phyloP scores from a whole-genome alignment of 2,113 vertebrate species.

The Neodontobutis hainanensis region DNA sequence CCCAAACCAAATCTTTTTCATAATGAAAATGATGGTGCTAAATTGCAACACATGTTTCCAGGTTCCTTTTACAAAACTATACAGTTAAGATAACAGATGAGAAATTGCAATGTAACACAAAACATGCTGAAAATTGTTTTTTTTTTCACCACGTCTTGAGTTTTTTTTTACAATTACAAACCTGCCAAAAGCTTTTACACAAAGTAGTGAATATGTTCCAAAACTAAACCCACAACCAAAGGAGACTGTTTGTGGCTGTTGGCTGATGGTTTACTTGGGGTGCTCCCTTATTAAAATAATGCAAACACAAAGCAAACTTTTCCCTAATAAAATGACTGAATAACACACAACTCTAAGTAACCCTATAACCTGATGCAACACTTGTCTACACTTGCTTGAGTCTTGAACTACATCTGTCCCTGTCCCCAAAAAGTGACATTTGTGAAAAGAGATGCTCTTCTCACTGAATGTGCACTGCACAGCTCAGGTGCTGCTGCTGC shows the following conservation, averaged over 20 bases:
- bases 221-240: too few species aligned
- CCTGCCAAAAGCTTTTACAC: too few species aligned
- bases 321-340: neutral
- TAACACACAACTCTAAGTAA: neutral
- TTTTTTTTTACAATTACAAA: too few species aligned
- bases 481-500: constrained; percentile 44
- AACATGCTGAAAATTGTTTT: too few species aligned
- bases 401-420: neutral
- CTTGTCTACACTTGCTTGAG: too few species aligned
- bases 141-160: too few species aligned
- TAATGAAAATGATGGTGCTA: neutral
- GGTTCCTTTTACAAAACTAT: neutral
- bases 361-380: neutral
- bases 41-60: neutral
- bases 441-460: constrained; percentile 9
- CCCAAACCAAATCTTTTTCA: neutral
- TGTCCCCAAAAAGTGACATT: neutral
- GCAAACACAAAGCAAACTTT: neutral
- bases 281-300: too few species aligned
- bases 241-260: too few species aligned
- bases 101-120: too few species aligned
- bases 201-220: too few species aligned
- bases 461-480: constrained; percentile 22
- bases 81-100: too few species aligned
- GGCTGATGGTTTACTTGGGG: too few species aligned